phyloP scores from a whole-genome alignment of 2,888 invertebrate genomes.

The Ichneumoninae sp. region DNA sequence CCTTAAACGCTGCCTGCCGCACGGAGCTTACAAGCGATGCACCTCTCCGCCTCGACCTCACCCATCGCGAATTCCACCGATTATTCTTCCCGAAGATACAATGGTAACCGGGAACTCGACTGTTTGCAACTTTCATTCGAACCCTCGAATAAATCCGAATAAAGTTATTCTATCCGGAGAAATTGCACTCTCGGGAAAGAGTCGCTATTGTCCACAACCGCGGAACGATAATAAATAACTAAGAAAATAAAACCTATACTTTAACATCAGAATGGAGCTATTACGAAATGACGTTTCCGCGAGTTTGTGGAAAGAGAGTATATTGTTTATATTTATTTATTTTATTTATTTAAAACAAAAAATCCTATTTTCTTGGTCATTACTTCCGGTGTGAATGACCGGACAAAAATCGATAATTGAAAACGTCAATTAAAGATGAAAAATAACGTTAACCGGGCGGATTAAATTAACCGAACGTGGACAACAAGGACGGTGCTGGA shows the following conservation, averaged over 20 bases:
- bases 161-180: neutral
- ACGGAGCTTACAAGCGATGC: slow-evolving; percentile 53
- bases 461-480: slow-evolving; percentile 33
- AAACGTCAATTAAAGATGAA: neutral
- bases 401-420: neutral
- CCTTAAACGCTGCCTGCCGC: slow-evolving; percentile 66
- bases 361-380: neutral
- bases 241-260: neutral
- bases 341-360: no score
- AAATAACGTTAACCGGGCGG: slow-evolving; percentile 19
- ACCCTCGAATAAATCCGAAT: neutral
- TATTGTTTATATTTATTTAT: neutral
- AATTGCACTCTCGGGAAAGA: neutral
- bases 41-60: slow-evolving; percentile 56
- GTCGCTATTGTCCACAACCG: neutral
- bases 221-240: neutral
- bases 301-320: neutral
- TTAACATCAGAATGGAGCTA: neutral
- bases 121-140: slow-evolving; percentile 27
- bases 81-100: slow-evolving; percentile 20
- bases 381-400: neutral
- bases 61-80: slow-evolving; percentile 60
- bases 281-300: neutral
- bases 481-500: slow-evolving; percentile 16
- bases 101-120: slow-evolving; percentile 32